These are phyloP conservation scores for Pteronotus mesoamericanus DNA, from an alignment of 2,797 vertebrate genomes.

Conservation along the genomic window DNA sequence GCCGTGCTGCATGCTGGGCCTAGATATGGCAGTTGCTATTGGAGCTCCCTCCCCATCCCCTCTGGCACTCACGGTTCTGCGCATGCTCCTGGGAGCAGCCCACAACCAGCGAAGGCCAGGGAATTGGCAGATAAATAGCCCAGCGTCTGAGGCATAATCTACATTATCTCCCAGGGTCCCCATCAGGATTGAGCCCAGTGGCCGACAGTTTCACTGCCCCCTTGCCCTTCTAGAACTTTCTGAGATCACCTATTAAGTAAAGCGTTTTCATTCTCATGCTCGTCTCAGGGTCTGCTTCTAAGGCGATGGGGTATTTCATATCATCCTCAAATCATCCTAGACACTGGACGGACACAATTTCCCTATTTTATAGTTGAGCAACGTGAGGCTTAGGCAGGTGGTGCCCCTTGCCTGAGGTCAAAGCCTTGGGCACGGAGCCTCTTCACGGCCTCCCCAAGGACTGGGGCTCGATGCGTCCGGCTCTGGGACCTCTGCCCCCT, in stretches of 20 bases:
- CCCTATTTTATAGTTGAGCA: not conserved
- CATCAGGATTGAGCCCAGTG: not conserved
- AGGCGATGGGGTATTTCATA: not conserved
- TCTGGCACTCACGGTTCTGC: fast-evolving
- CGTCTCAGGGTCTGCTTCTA: not conserved
- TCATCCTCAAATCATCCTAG: not conserved
- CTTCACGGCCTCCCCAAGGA: not conserved
- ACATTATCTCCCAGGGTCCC: not conserved
- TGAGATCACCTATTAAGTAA: not conserved
- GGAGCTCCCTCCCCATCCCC: not conserved
- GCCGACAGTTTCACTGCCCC: not conserved
- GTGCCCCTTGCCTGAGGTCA: not conserved
- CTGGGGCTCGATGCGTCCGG: fast-evolving
- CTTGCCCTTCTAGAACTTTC: not conserved
- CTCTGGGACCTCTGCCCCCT: fast-evolving
- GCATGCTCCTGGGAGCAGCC: not conserved
- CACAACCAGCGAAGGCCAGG: not conserved
- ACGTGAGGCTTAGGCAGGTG: not conserved
- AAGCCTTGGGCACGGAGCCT: not conserved
- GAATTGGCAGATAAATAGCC: not conserved
- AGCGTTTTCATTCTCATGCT: not conserved
- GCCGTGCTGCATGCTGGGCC: fast-evolving
- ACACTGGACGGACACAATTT: not conserved
- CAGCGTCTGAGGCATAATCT: not conserved
- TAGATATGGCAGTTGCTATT: not conserved